Percentiles rank a stretch among this genome's conserved stretches.
Conservation (phyloP, 2,888 invertebrate species). For the Tetragnatha montana region DNA sequence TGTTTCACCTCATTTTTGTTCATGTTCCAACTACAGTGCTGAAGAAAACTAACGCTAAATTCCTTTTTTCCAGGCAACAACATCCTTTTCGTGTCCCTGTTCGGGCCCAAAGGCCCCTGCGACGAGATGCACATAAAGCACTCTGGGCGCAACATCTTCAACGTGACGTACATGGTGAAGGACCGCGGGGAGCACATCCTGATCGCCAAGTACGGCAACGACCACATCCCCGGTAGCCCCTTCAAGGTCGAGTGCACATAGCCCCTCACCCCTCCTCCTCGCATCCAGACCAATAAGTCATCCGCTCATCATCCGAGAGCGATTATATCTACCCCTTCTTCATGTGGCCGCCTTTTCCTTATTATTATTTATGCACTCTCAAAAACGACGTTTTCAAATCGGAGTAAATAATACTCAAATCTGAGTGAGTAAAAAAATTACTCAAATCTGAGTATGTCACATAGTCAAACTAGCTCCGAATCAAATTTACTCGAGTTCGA, state of each 20-base stretch:
- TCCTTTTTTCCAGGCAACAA: conserved; percentile 85
- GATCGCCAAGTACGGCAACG: conserved; percentile 97
- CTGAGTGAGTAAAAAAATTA: no score
- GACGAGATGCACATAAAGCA: conserved; percentile 97
- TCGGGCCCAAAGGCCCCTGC: conserved; percentile 97
- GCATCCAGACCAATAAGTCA: neutral
- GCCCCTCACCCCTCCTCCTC: neutral
- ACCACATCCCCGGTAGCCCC: conserved; percentile 97
- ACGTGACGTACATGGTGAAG: conserved; percentile 92
- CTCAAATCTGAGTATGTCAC: no score
- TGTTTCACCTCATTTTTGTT: no score
- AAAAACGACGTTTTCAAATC: no score
- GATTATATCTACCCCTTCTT: no score
- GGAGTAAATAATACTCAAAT: no score
- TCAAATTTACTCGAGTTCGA: no score
- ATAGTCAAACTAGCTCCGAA: no score
- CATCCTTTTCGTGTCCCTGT: conserved; percentile 95
- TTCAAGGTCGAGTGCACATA: conserved; percentile 82
- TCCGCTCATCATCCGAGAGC: no score
- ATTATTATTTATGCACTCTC: no score
- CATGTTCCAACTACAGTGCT: no score
- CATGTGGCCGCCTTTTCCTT: no score
- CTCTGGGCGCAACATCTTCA: conserved; percentile 92
- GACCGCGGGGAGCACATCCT: conserved; percentile 96
- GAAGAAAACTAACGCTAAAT: neutral